Base-by-base conservation (phyloP, 1,140 invertebrate genomes). In the Prorops nasuta region DNA sequence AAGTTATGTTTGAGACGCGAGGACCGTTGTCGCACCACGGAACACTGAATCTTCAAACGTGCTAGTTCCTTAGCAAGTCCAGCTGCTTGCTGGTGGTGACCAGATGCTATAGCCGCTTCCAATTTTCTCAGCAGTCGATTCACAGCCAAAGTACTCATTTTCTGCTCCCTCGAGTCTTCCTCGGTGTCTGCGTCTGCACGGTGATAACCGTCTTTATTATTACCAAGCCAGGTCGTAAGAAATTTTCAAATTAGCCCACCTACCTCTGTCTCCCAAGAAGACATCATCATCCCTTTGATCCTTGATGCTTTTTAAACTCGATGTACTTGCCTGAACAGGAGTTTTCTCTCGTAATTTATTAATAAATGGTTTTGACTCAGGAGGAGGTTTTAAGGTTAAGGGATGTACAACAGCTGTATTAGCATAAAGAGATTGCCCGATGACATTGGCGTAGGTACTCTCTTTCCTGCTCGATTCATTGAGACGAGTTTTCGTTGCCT, bases 51-150 rank as follows among this genome's bases (percentile, higher is more conserved):
- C 68, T 85, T 86, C 16, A 87, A 65, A 20, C 83, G 75, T 0
- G 88, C 87, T 45, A 90, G 76, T 68, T 89, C 85, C 60, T 83
- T 82, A 2, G 88, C 87, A 18, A 87, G 76, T 46, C 72, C 74
- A 2, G 88, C 84, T 1, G 88, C 87, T 56, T 84, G 77, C 18
- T 80, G 77, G 71, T 87, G 80, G 49, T 88, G 79, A 3, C 87
- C 87, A 45, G 80, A 80, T 9, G 82, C 80, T 51, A 90, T 89
- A 1, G 87, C 84, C 2, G 72, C 77, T 65, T 89, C 86, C 39
- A 90, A 70, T 64, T 83, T 78, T 61, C 78, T 79, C 51, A 88
- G 66, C 31, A 87, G 69, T 64, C 82, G 77, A 71, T 83, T 85
- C 15, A 86, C 80, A 34, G 83, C 81, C 47, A 85, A 65, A 1